These are phyloP conservation scores for Zeugodacus cucurbitae DNA, from an alignment of 1,140 invertebrate genomes.

Conservation along the genomic window DNA sequence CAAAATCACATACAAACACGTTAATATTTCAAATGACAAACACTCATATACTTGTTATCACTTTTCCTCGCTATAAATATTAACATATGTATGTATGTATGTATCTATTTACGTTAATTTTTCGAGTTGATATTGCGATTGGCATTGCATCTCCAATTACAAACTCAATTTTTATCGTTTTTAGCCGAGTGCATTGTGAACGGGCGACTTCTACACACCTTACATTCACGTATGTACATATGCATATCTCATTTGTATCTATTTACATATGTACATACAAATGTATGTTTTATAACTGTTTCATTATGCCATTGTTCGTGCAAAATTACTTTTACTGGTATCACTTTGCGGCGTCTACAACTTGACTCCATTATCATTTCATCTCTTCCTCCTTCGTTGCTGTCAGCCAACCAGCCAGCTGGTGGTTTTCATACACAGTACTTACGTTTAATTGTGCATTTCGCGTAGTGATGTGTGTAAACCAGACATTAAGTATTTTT, in stretches of 20 bases:
- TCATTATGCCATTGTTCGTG: not conserved
- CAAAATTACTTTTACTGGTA: slow-evolving; percentile 17
- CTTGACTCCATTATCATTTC: not conserved
- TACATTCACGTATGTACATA: not conserved
- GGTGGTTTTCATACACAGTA: not conserved
- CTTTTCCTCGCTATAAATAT: not conserved
- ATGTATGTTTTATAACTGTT: not conserved
- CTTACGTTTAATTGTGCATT: not conserved
- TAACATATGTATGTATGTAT: not conserved
- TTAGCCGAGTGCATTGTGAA: not conserved
- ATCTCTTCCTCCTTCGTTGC: not conserved
- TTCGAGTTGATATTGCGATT: not conserved
- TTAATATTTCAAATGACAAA: not conserved
- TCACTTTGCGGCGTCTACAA: not conserved
- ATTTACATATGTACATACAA: not conserved
- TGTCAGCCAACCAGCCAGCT: not conserved
- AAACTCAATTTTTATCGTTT: not conserved
- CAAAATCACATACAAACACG: not conserved
- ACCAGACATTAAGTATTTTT: slow-evolving; percentile 34
- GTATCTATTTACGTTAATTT: not conserved
- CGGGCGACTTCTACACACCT: not conserved
- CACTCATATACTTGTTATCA: not conserved
- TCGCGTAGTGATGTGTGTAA: not conserved
- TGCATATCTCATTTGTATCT: not conserved
- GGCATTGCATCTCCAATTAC: not conserved